Evolutionary conservation across 1,140 invertebrate species (phyloP).

Genomic region (Cyclina sinensis): DNA sequence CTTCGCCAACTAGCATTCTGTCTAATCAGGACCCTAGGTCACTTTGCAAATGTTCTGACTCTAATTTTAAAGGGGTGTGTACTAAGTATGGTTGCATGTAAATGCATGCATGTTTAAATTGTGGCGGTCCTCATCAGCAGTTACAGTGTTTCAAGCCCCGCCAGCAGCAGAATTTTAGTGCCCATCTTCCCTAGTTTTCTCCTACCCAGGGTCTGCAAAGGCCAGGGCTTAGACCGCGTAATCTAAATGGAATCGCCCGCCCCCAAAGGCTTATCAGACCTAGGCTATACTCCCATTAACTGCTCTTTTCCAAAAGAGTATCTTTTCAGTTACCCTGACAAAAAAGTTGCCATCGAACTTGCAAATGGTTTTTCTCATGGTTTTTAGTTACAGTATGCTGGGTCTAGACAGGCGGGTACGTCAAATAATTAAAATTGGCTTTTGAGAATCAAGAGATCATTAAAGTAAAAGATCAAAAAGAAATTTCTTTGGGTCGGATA

Average conservation of each 20-base stretch:
- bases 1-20: too few relatives aligned
- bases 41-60: too few relatives aligned
- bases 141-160: too few relatives aligned
- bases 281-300: background rate
- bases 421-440: conserved; percentile 45
- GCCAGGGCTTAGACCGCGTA: too few relatives aligned
- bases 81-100: too few relatives aligned
- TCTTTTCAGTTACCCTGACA: background rate
- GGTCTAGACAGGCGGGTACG: background rate
- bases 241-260: background rate
- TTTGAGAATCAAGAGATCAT: conserved; percentile 7
- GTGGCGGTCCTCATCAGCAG: too few relatives aligned
- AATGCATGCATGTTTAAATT: too few relatives aligned
- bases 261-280: background rate
- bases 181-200: too few relatives aligned
- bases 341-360: background rate
- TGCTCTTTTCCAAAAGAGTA: background rate
- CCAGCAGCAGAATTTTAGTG: too few relatives aligned
- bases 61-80: too few relatives aligned
- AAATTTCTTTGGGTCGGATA: conserved; percentile 32
- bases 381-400: background rate
- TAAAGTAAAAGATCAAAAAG: conserved; percentile 20
- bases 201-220: too few relatives aligned
- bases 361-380: background rate
- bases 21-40: too few relatives aligned